These are phyloP conservation scores for Augochlorella aurata DNA, from an alignment of 2,888 invertebrate species.

Conservation along the genomic window DNA sequence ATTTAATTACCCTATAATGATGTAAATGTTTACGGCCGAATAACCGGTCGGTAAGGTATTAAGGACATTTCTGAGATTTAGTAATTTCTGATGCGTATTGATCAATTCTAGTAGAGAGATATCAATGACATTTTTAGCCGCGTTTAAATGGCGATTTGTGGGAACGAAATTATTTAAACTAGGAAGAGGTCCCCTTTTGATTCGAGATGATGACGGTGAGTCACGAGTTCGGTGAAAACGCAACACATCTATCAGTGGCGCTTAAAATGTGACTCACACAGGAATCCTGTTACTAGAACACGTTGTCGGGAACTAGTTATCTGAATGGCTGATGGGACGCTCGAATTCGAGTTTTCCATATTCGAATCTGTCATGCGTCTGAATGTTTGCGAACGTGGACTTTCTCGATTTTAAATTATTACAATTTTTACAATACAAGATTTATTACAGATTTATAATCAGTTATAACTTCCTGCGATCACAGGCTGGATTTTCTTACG, in stretches of 20 bases:
- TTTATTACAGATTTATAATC: not conserved
- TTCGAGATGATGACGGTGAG: constrained; percentile 37
- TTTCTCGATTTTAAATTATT: not conserved
- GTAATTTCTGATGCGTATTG: too few relatives aligned
- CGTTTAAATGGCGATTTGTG: too few relatives aligned
- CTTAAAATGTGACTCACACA: constrained; percentile 58
- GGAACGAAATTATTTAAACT: not conserved
- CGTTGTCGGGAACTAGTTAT: not conserved
- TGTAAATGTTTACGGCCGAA: too few relatives aligned
- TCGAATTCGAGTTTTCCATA: not conserved
- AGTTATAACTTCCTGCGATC: not conserved
- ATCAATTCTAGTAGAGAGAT: too few relatives aligned
- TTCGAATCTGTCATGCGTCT: not conserved
- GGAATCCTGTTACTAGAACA: not conserved
- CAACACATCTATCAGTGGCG: constrained; percentile 34
- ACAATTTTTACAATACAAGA: not conserved
- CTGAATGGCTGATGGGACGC: not conserved
- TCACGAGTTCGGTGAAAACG: constrained; percentile 69
- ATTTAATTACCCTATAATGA: too few relatives aligned
- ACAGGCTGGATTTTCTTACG: not conserved
- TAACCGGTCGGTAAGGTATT: too few relatives aligned
- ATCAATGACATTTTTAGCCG: too few relatives aligned
- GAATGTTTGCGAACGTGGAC: too few relatives aligned
- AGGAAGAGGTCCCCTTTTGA: not conserved
- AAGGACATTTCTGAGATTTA: too few relatives aligned